A percentile compares a stretch with the other conserved stretches of the same genome.
Conservation (phyloP, 2,113 vertebrate species). For the Triplophysa rosa region DNA sequence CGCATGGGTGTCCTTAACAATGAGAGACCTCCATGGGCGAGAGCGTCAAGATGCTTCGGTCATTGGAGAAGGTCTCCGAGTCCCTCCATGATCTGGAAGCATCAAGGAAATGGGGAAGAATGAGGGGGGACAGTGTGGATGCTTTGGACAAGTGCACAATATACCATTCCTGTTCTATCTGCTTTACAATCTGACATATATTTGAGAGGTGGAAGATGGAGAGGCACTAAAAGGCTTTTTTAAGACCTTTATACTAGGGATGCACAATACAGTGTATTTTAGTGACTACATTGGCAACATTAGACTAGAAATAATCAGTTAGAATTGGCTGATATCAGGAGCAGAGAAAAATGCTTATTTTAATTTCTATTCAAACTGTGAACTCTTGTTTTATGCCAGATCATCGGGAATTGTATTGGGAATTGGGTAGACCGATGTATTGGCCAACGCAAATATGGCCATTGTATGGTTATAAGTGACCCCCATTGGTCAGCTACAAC, state of each 20-base stretch:
- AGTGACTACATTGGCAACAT: neutral
- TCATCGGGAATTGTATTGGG: no score
- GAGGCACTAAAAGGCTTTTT: neutral
- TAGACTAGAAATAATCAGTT: neutral
- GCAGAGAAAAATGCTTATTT: no score
- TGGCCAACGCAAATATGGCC: no score
- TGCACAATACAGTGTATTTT: neutral
- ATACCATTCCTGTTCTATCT: neutral
- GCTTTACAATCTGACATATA: neutral
- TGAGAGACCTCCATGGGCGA: slow-evolving; percentile 87
- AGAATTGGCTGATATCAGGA: neutral
- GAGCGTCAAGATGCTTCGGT: slow-evolving; percentile 95
- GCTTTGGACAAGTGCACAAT: neutral
- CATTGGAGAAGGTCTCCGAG: slow-evolving; percentile 88
- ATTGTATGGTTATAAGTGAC: no score
- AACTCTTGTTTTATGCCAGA: no score
- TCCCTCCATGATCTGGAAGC: slow-evolving; percentile 93
- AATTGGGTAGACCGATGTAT: no score
- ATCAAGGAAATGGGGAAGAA: slow-evolving; percentile 75
- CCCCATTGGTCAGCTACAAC: no score
- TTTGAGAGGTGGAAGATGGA: neutral
- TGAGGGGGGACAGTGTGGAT: neutral
- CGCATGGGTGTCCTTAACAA: slow-evolving; percentile 74
- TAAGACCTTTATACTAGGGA: neutral
- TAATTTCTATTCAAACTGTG: no score